Evolutionary conservation across 2,797 vertebrate species (phyloP).

Genomic region (Arrhamphus sclerolepis): DNA sequence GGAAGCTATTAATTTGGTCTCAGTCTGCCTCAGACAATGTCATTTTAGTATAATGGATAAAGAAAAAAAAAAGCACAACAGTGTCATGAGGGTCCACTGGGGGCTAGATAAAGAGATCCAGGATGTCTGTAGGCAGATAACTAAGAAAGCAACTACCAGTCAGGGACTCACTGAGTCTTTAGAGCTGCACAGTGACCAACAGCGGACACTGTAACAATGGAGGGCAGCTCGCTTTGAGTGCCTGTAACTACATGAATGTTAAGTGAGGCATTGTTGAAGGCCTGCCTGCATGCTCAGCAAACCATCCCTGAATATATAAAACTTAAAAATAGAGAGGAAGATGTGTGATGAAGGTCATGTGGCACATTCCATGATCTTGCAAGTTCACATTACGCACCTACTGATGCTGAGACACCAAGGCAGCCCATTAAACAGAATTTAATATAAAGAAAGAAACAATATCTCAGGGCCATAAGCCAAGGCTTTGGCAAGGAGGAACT

Average conservation of each 20-base stretch:
- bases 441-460: conserved; percentile 75
- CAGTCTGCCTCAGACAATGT: background rate
- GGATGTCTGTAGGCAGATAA: background rate
- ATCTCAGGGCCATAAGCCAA: conserved; percentile 73
- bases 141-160: background rate
- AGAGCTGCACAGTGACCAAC: conserved; percentile 13
- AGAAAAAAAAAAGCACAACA: background rate
- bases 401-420: conserved; percentile 50
- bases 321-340: conserved; percentile 59
- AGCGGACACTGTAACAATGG: conserved; percentile 19
- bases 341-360: conserved; percentile 69
- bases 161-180: conserved; percentile 6
- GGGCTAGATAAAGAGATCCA: background rate
- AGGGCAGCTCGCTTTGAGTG: conserved; percentile 30
- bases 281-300: conserved; percentile 64
- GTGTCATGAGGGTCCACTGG: background rate
- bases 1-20: background rate
- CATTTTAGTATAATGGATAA: no score
- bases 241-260: conserved; percentile 52
- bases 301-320: conserved; percentile 60
- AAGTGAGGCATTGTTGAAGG: conserved; percentile 49
- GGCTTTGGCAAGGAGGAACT: conserved; percentile 67
- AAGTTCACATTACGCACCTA: conserved; percentile 52
- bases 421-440: conserved; percentile 70
- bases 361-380: conserved; percentile 68